These are phyloP conservation scores for Pangasianodon gigas DNA, from an alignment of 2,113 vertebrate genomes.

Conservation along the genomic window DNA sequence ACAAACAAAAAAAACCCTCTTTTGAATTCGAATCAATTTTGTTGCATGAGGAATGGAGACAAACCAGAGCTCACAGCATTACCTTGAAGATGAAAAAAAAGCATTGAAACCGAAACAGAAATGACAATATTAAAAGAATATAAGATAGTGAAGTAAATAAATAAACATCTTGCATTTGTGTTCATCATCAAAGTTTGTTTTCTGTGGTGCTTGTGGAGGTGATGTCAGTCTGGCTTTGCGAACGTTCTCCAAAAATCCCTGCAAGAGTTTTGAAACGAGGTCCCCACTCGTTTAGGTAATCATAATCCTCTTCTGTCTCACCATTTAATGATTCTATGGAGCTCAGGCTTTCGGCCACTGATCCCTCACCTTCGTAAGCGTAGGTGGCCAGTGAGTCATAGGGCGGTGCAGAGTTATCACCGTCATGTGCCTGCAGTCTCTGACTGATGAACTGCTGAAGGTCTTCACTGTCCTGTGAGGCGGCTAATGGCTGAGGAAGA, in stretches of 20 bases:
- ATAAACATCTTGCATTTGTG: slow-evolving; percentile 32
- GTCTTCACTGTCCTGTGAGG: slow-evolving; percentile 83
- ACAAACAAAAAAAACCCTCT: slow-evolving; percentile 57
- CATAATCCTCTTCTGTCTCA: slow-evolving; percentile 88
- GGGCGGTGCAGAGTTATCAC: slow-evolving; percentile 85
- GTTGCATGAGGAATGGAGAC: not conserved
- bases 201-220: slow-evolving; percentile 59
- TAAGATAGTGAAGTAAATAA: slow-evolving; percentile 25
- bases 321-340: slow-evolving; percentile 85
- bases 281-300: slow-evolving; percentile 93
- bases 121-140: slow-evolving; percentile 33
- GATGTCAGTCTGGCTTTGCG: slow-evolving; percentile 72
- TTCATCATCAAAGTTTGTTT: slow-evolving; percentile 69
- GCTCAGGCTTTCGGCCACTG: slow-evolving; percentile 91
- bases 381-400: slow-evolving; percentile 97
- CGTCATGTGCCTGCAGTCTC: slow-evolving; percentile 87
- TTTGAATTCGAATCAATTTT: not conserved
- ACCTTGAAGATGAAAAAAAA: not conserved
- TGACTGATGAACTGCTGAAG: slow-evolving; percentile 92
- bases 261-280: slow-evolving; percentile 94
- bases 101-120: slow-evolving; percentile 37
- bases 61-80: not conserved
- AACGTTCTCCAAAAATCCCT: slow-evolving; percentile 88
- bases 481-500: slow-evolving; percentile 66
- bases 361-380: slow-evolving; percentile 93